Conservation (phyloP, 2,113 vertebrate species). For the Morone saxatilis region DNA sequence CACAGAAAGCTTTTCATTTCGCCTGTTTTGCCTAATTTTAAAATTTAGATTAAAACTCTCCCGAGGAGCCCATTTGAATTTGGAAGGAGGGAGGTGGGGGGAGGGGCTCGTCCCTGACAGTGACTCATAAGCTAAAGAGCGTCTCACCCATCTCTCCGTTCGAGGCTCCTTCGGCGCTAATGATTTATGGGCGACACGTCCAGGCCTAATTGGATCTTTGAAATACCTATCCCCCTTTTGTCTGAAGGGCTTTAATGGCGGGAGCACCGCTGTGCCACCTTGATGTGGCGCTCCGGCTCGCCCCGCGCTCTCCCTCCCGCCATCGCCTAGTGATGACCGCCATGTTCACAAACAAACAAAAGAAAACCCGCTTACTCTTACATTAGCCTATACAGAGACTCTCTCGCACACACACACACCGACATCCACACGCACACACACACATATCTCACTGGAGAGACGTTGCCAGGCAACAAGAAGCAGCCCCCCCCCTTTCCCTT, state of each 20-base stretch:
- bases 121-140: slow-evolving; percentile 43
- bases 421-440: slow-evolving; percentile 19
- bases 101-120: neutral
- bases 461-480: slow-evolving; percentile 82
- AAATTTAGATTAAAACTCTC: slow-evolving; percentile 34
- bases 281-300: slow-evolving; percentile 17
- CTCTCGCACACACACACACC: neutral
- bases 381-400: slow-evolving; percentile 39
- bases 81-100: too few relatives aligned
- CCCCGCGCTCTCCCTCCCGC: neutral
- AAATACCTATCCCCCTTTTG: slow-evolving; percentile 57
- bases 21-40: neutral
- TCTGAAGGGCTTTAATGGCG: slow-evolving; percentile 58
- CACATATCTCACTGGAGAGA: slow-evolving; percentile 39
- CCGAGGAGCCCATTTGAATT: slow-evolving; percentile 21
- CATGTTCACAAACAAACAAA: slow-evolving; percentile 45
- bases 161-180: slow-evolving; percentile 44
- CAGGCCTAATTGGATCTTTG: slow-evolving; percentile 72
- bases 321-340: neutral
- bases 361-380: slow-evolving; percentile 41
- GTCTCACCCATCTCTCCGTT: slow-evolving; percentile 18
- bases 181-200: slow-evolving; percentile 66
- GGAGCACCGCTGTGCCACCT: neutral
- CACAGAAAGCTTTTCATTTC: slow-evolving; percentile 36
- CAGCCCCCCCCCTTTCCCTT: slow-evolving; percentile 15